These are phyloP conservation scores for Sarcophaga bullata DNA, from an alignment of 1,140 invertebrate genomes.

Conservation along the genomic window DNA sequence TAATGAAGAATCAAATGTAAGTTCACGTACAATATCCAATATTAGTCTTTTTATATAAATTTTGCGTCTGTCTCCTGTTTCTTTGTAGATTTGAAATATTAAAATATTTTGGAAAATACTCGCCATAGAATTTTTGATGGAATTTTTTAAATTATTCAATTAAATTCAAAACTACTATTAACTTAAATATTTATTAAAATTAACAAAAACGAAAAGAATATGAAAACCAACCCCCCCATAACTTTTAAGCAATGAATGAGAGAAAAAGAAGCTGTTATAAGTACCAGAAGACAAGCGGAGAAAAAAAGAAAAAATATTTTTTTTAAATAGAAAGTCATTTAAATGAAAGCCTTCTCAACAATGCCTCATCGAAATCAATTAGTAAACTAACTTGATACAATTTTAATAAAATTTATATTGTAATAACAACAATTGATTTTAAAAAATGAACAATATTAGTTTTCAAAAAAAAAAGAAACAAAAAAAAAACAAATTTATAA, in stretches of 20 bases:
- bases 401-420: background rate
- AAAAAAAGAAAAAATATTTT: constrained; percentile 35
- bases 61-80: background rate
- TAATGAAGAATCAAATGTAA: constrained; percentile 60
- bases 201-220: constrained; percentile 37
- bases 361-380: constrained; percentile 40
- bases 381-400: constrained; percentile 34
- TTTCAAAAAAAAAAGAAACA: background rate
- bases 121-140: constrained; percentile 49
- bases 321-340: constrained; percentile 28
- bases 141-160: constrained; percentile 42
- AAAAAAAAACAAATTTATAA: background rate
- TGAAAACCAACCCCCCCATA: constrained; percentile 24
- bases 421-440: constrained; percentile 14
- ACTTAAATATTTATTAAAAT: constrained; percentile 58
- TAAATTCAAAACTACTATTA: constrained; percentile 47
- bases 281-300: constrained; percentile 48
- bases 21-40: constrained; percentile 32
- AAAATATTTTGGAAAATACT: constrained; percentile 54
- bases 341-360: constrained; percentile 35
- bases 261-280: background rate
- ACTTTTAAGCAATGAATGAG: background rate
- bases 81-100: constrained; percentile 56
- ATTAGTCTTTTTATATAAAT: background rate
- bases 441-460: constrained; percentile 9